Evolutionary conservation across 2,888 invertebrate genomes (phyloP), one percentile per base, ranked within the genome.

Genomic region (Lepidochrysops patricia): DNA sequence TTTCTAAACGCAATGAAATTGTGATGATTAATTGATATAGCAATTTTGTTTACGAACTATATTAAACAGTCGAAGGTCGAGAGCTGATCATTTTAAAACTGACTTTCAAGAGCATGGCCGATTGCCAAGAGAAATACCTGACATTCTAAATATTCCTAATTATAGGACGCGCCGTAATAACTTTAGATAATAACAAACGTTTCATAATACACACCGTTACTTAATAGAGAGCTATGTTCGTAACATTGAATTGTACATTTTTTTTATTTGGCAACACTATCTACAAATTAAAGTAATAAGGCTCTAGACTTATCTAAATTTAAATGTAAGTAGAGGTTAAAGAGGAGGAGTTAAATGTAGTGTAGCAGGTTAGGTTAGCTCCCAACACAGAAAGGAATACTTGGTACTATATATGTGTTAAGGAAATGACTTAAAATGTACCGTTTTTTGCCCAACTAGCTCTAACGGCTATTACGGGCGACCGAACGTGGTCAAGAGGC

Each of bases 401-500:
- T 4, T 43, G 3, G 43, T 3, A 12, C 9, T 43, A 1, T 4
- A 43, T 4, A 15, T 43, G 4, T 9, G 34, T 19, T 19, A 19
- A 43, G 43, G 4, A 37, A 37, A 4, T 43, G 9, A 19, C 43
- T 9, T 4, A 19, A 43, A 54, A 54, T 54, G 19, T 54, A 29
- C 27, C 74, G 87, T 86, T 88, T 74, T 89, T 75, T 88, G 82
- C 78, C 82, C 76, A 81, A 74, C 72, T 84, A 90, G 90, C 86
- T 76, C 83, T 84, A 89, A 90, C 86, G 90, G 90, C 82, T 79
- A 87, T 88, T 89, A 89, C 81, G 89, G 82, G 80, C 85, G 89
- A 83, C 84, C 89, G 76, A 79, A 89, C 80, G 82, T 89, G 80
- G 82, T 89, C 81, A 90, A 89, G 90, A 90, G 90, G 90, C 90